Conservation (phyloP, 2,113 vertebrate genomes). For the Oreochromis aureus region DNA sequence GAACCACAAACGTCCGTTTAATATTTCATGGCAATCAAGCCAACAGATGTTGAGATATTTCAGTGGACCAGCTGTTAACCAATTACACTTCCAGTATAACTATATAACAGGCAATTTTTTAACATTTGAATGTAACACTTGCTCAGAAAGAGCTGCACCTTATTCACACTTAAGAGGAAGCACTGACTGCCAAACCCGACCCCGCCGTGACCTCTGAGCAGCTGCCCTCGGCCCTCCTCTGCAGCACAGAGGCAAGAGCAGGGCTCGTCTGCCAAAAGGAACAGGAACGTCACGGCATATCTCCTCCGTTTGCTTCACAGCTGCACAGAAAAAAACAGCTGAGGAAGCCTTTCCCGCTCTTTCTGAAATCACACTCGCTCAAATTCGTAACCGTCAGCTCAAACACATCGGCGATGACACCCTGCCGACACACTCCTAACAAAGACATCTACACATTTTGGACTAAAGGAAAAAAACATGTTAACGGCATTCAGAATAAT, state of each 20-base stretch:
- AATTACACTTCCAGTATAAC: neutral
- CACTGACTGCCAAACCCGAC: neutral
- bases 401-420: neutral
- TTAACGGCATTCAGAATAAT: neutral
- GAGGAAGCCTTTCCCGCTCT: neutral
- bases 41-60: neutral
- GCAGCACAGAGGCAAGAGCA: neutral
- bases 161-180: neutral
- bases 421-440: neutral
- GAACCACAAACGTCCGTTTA: neutral
- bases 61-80: neutral
- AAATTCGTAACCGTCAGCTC: neutral
- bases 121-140: neutral
- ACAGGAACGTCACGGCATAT: neutral
- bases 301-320: neutral
- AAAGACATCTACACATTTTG: neutral
- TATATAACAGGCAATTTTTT: neutral
- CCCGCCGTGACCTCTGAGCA: neutral
- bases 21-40: neutral
- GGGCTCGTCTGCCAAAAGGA: neutral
- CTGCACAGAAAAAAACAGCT: neutral
- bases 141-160: neutral
- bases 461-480: neutral
- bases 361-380: rapidly evolving
- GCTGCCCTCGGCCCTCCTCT: neutral